Evolutionary conservation across 1,140 invertebrate genomes (phyloP), one percentile per base, ranked within the genome.

Genomic region (Drosophila ohnishii): DNA sequence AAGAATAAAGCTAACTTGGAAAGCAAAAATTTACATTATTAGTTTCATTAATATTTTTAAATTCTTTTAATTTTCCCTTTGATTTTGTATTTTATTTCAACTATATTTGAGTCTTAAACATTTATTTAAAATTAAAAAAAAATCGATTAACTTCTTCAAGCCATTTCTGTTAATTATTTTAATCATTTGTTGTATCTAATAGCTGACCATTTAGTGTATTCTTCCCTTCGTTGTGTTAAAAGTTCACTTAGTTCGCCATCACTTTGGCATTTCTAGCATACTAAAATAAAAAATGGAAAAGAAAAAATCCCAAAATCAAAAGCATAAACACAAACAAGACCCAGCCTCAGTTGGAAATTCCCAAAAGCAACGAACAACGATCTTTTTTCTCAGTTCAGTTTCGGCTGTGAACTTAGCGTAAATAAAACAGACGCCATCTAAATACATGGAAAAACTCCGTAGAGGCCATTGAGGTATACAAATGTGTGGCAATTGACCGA

Each of bases 281-380:
- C 47, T 45, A 58, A 60, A 79, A 61, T 35, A 48, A 64, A 57
- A 51, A 57, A 51, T n/a, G 22, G 10, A 32, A 58, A 44, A 13
- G 10, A 45, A 50, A 70, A 71, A 71, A 71, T 58, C 25, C 44
- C 44, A 37, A 48, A 48, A 53, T 10, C 51, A 44, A 48, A n/a
- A 61, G 25, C 67, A 56, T 37, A 63, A 65, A 42, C 72, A 57
- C 80, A 84, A 84, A 78, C 75, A 86, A 78, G 78, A 60, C 30
- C 13, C 58, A 58, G 45, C 57, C 57, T 57, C 67, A 74, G 51
- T 71, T 85, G 78, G 65, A 85, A 82, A 80, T 75, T 76, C 74
- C 48, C 63, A 22, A 51, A 69, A 67, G 55, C 44, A 55, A 59
- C 60, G 22, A 39, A 30, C 40, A 82, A 58, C 56, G 42, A 72